These are phyloP conservation scores for Odontomyia ornata DNA, from an alignment of 2,888 invertebrate species.

Conservation along the genomic window DNA sequence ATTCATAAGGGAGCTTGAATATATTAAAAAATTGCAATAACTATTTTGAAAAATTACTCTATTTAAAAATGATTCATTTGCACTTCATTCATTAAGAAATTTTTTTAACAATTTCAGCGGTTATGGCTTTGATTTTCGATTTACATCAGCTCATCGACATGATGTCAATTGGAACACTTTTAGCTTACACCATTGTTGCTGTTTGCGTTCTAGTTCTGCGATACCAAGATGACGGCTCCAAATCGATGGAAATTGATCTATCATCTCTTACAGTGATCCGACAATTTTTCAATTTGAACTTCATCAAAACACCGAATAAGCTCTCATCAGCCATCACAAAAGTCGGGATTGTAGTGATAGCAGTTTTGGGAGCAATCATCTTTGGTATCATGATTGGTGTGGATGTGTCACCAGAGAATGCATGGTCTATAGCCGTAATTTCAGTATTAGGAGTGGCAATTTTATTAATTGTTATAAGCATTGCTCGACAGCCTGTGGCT, in stretches of 20 bases:
- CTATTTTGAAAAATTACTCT: too few species aligned
- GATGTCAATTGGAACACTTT: slow-evolving; percentile 93
- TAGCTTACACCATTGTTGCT: slow-evolving; percentile 92
- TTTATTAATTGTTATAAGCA: slow-evolving; percentile 68
- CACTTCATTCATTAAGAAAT: too few species aligned
- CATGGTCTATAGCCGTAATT: slow-evolving; percentile 62
- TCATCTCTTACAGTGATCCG: slow-evolving; percentile 62
- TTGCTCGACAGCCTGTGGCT: slow-evolving; percentile 76
- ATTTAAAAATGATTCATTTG: too few species aligned
- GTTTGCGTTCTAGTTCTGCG: slow-evolving; percentile 88
- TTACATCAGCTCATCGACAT: slow-evolving; percentile 91
- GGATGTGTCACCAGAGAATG: slow-evolving; percentile 55
- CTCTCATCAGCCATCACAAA: slow-evolving; percentile 74
- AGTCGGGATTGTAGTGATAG: slow-evolving; percentile 68
- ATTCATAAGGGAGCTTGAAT: too few species aligned
- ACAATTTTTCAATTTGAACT: slow-evolving; percentile 77
- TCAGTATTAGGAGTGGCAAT: slow-evolving; percentile 66
- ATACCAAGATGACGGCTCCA: slow-evolving; percentile 65
- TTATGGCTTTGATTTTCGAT: slow-evolving; percentile 90
- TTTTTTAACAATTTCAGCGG: slow-evolving; percentile 67
- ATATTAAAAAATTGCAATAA: too few species aligned
- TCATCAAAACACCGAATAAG: slow-evolving; percentile 72
- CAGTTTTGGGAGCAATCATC: slow-evolving; percentile 64
- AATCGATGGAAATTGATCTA: slow-evolving; percentile 58
- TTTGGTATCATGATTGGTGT: slow-evolving; percentile 56